These are phyloP conservation scores for Myotis yumanensis DNA, from an alignment of 2,113 vertebrate genomes.

Conservation along the genomic window DNA sequence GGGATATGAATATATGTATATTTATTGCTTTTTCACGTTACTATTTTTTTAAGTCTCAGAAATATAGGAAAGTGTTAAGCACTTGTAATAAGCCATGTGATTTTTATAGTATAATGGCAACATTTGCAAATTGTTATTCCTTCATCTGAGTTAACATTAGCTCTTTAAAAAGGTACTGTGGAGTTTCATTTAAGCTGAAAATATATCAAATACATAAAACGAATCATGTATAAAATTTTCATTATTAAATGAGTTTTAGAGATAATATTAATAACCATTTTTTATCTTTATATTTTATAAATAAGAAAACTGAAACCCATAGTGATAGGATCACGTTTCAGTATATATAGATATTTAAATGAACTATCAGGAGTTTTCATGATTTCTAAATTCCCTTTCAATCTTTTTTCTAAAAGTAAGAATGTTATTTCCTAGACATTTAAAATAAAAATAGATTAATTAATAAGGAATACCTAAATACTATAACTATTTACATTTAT, in stretches of 20 bases:
- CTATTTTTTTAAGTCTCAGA: neutral
- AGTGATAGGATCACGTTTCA: neutral
- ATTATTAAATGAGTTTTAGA: neutral
- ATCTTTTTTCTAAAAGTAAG: neutral
- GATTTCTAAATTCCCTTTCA: neutral
- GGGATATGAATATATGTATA: rapidly evolving
- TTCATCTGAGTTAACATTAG: neutral
- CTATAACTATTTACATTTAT: neutral
- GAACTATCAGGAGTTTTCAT: neutral
- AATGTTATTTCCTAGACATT: neutral
- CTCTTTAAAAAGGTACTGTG: neutral
- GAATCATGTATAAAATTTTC: neutral
- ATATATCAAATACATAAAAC: neutral
- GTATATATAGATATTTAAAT: neutral
- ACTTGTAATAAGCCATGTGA: neutral
- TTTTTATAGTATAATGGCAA: neutral
- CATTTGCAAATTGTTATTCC: neutral
- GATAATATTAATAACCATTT: neutral
- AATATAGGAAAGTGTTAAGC: neutral
- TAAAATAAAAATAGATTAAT: neutral
- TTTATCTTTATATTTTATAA: neutral
- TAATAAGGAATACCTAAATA: neutral
- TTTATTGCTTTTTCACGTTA: neutral
- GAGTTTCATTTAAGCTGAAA: neutral
- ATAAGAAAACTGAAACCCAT: neutral